Evolutionary conservation across 2,888 invertebrate species (phyloP), one percentile per base, ranked within the genome.

Genomic region (Scaptomyza cyrtandrae): DNA sequence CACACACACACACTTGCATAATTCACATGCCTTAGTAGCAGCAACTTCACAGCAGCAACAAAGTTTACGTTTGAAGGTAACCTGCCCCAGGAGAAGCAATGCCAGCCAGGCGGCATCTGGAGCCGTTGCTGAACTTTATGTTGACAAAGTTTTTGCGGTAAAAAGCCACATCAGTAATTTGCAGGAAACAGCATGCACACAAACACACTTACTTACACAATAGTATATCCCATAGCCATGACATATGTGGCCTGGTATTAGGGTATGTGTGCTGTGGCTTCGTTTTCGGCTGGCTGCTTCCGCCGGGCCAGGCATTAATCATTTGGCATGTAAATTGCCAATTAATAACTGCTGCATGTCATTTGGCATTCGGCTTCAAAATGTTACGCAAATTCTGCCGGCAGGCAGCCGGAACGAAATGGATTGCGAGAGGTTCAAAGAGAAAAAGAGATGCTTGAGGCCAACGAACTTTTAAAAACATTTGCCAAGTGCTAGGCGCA

Each of bases 311-410:
- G 75, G 75, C 81, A 89, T 88, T 89, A 89, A 88, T 88, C 89
- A 88, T 88, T 82, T 75, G 79, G 77, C 85, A 88, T 88, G 86
- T 86, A 88, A 89, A 88, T 89, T 88, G 89, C 86, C 88, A 88
- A 88, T 89, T 88, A 88, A 89, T 87, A 86, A 87, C 88, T 87
- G 88, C 86, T 88, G 80, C 81, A 81, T 86, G 88, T 87, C 88
- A 86, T 85, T 85, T 80, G 82, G 78, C 82, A 64, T 75, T 76
- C 66, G 68, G 72, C 84, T 80, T 83, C 74, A 77, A 83, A 84
- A 82, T 85, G 78, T 70, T 80, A 72, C 79, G 78, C 79, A 79
- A 54, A 76, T 62, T 62, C 49, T 48, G 33, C 52, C 41, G 19
- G 9, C 57, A 60, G 35, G 46, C 44, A 48, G 27, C 44, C 19